Evolutionary conservation across 1,140 invertebrate species (phyloP).

Genomic region (Rhizoglyphus robini): DNA sequence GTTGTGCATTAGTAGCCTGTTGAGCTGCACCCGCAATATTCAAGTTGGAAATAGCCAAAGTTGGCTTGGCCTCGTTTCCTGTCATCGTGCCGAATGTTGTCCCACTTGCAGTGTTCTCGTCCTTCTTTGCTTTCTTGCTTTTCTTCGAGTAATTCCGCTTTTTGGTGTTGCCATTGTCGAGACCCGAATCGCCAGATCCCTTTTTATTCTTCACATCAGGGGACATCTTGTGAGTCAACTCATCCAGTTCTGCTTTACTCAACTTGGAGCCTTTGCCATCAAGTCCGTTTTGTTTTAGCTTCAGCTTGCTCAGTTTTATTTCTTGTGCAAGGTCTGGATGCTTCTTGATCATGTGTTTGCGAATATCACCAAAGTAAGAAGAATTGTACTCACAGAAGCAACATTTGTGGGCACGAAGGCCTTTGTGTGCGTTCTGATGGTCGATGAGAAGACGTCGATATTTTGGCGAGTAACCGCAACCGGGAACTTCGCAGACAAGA

Average conservation of each 20-base stretch:
- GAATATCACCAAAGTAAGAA: slow-evolving; percentile 16
- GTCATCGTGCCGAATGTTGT: too few relatives aligned
- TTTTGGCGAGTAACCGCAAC: slow-evolving; percentile 11
- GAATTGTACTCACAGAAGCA: slow-evolving; percentile 16
- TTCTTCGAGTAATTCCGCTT: neutral
- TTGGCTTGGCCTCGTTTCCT: too few relatives aligned
- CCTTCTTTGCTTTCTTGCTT: neutral
- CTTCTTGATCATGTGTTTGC: slow-evolving; percentile 17
- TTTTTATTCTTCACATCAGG: too few relatives aligned
- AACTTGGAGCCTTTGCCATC: neutral
- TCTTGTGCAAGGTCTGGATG: slow-evolving; percentile 6
- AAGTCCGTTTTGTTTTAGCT: slow-evolving; percentile 8
- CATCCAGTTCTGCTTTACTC: neutral
- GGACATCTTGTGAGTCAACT: neutral
- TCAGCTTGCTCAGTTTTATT: slow-evolving; percentile 6
- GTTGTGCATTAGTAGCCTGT: neutral
- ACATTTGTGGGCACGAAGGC: slow-evolving; percentile 10
- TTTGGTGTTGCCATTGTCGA: neutral
- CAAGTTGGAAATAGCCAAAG: neutral
- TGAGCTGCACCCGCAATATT: neutral
- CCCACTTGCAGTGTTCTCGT: neutral
- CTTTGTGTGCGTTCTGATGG: slow-evolving; percentile 17
- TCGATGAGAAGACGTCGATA: slow-evolving; percentile 11
- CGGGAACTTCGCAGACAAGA: neutral
- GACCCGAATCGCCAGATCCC: too few relatives aligned